These are phyloP conservation scores for Perca schrenkii DNA, from an alignment of 2,113 vertebrate species.

Conservation along the genomic window DNA sequence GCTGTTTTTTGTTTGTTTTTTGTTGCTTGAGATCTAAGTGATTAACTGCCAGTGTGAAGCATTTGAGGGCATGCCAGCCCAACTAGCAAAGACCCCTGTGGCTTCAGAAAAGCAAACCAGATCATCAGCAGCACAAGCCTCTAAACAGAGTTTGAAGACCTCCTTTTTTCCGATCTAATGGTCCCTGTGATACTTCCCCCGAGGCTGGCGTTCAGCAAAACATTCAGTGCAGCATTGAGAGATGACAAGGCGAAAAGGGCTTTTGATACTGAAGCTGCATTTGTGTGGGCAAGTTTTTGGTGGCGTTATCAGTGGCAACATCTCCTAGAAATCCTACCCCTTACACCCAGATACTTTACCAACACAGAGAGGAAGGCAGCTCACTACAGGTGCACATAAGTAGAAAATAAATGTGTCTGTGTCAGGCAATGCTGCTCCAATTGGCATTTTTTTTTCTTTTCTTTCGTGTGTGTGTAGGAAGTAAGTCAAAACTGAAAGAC, in stretches of 20 bases:
- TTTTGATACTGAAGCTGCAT: constrained; percentile 33
- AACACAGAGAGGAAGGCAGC: not conserved
- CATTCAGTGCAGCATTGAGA: constrained; percentile 27
- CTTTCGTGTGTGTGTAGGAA: constrained; percentile 13
- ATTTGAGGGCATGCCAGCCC: constrained; percentile 56
- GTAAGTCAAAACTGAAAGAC: constrained; percentile 60
- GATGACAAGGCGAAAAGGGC: constrained; percentile 29
- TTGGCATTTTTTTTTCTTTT: not conserved
- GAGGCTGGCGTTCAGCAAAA: constrained; percentile 43
- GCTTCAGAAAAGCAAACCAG: constrained; percentile 54
- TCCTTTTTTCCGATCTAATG: constrained; percentile 62
- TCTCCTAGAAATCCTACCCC: constrained; percentile 35
- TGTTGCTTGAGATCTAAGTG: constrained; percentile 59
- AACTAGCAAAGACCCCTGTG: constrained; percentile 61
- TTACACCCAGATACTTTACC: not conserved
- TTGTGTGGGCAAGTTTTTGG: constrained; percentile 27
- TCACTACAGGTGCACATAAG: constrained; percentile 8
- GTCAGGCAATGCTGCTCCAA: constrained; percentile 35
- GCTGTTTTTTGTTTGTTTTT: constrained; percentile 21
- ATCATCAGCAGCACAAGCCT: constrained; percentile 54
- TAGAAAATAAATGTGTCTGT: constrained; percentile 20
- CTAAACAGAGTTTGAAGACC: constrained; percentile 59
- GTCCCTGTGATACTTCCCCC: constrained; percentile 64
- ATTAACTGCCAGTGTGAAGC: constrained; percentile 70
- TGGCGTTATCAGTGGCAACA: constrained; percentile 39